These are phyloP conservation scores for Coenonympha glycerion DNA, from an alignment of 2,888 invertebrate species.

Conservation along the genomic window DNA sequence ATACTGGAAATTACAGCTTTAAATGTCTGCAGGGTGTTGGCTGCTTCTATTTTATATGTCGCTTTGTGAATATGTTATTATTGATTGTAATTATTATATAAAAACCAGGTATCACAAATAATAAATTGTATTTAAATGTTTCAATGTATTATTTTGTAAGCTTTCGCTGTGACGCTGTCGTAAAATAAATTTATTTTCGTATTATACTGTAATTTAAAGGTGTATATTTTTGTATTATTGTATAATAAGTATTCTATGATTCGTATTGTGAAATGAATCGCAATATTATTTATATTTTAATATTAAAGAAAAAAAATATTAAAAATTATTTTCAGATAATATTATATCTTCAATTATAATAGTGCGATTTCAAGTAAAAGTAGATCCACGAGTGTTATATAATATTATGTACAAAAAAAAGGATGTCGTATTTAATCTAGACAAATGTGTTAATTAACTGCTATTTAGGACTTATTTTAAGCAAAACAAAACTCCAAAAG, in stretches of 20 bases:
- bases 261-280: slow-evolving; percentile 35
- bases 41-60: slow-evolving; percentile 57
- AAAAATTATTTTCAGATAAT: neutral
- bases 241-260: slow-evolving; percentile 21
- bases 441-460: neutral
- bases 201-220: slow-evolving; percentile 32
- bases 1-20: slow-evolving; percentile 58
- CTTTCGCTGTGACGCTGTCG: slow-evolving; percentile 59
- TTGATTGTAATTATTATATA: slow-evolving; percentile 9
- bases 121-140: slow-evolving; percentile 30
- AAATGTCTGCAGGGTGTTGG: slow-evolving; percentile 75
- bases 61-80: slow-evolving; percentile 34
- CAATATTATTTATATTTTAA: slow-evolving; percentile 27
- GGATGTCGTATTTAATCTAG: slow-evolving; percentile 40
- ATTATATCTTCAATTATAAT: slow-evolving; percentile 20
- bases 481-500: slow-evolving; percentile 33
- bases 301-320: neutral
- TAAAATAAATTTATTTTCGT: slow-evolving; percentile 37
- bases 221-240: slow-evolving; percentile 28
- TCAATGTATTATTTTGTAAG: slow-evolving; percentile 48
- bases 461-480: neutral
- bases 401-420: slow-evolving; percentile 45
- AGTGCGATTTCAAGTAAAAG: slow-evolving; percentile 37
- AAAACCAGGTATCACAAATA: slow-evolving; percentile 1
- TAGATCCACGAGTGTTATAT: slow-evolving; percentile 71